Conservation (phyloP, 1,140 invertebrate species). For the Odontomachus brunneus region DNA sequence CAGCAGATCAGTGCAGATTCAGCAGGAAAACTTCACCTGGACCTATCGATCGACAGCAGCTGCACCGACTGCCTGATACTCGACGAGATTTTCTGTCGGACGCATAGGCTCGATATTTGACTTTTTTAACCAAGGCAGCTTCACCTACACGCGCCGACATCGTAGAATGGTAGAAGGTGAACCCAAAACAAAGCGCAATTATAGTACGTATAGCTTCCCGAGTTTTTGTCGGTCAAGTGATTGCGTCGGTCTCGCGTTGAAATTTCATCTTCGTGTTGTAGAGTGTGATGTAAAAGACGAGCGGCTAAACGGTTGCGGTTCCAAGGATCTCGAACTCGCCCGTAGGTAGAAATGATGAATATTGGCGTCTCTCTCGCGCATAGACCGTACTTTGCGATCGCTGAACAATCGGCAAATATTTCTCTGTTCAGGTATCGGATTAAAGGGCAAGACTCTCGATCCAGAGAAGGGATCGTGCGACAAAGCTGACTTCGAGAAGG, state of each 20-base stretch:
- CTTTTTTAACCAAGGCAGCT: constrained; percentile 78
- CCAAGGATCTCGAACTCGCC: constrained; percentile 89
- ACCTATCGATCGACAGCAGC: constrained; percentile 54
- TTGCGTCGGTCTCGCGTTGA: background rate
- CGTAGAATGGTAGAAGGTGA: constrained; percentile 93
- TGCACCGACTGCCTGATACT: constrained; percentile 45
- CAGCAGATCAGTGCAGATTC: constrained; percentile 84
- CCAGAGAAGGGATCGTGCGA: constrained; percentile 85
- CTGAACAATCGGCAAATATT: background rate
- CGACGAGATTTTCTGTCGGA: constrained; percentile 64
- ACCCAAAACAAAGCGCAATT: constrained; percentile 89
- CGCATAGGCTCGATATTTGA: constrained; percentile 77
- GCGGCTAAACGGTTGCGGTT: constrained; percentile 91
- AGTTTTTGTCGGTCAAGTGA: background rate
- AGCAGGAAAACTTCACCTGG: constrained; percentile 81
- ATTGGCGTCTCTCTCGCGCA: too few species aligned
- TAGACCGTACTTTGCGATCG: background rate
- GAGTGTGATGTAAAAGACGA: constrained; percentile 93
- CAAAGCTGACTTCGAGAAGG: constrained; percentile 93
- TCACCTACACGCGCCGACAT: constrained; percentile 82
- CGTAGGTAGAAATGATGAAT: constrained; percentile 81
- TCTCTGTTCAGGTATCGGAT: constrained; percentile 80
- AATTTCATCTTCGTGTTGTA: constrained; percentile 80
- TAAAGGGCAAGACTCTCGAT: constrained; percentile 83
- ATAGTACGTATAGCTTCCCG: constrained; percentile 87